Conservation (phyloP, 2,888 invertebrate species). For the Archaeoteleia sp. region DNA sequence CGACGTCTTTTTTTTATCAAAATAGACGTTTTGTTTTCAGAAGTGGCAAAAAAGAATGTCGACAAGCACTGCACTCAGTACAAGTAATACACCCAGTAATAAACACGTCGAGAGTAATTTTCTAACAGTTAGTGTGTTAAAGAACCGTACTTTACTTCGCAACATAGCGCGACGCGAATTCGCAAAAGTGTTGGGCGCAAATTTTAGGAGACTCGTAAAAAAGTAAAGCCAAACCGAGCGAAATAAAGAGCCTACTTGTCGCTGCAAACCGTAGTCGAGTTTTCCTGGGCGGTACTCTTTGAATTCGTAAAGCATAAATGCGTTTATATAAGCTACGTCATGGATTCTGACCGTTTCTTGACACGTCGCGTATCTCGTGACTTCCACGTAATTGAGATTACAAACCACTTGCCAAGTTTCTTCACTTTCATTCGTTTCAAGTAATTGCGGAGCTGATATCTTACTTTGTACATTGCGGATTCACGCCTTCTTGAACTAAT, state of each 20-base stretch:
- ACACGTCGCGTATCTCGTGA: not conserved
- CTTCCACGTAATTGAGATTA: slow-evolving; percentile 1
- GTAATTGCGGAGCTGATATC: too few relatives aligned
- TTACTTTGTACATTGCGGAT: too few relatives aligned
- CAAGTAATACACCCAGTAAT: slow-evolving; percentile 12
- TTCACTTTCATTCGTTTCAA: too few relatives aligned
- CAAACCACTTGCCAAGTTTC: not conserved
- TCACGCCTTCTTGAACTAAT: too few relatives aligned
- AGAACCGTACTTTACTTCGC: slow-evolving; percentile 12
- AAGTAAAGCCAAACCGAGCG: slow-evolving; percentile 17
- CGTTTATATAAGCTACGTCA: not conserved
- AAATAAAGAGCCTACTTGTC: slow-evolving; percentile 31
- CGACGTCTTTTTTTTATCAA: slow-evolving; percentile 4
- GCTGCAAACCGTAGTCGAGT: slow-evolving; percentile 14
- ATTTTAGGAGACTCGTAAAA: slow-evolving; percentile 17
- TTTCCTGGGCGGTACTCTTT: slow-evolving; percentile 5
- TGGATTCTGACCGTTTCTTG: slow-evolving; percentile 4
- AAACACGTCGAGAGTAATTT: slow-evolving; percentile 27
- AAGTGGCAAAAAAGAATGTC: slow-evolving; percentile 9
- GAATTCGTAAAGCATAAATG: slow-evolving; percentile 6
- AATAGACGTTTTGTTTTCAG: slow-evolving; percentile 18
- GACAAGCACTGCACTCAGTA: slow-evolving; percentile 6
- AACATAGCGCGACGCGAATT: slow-evolving; percentile 1
- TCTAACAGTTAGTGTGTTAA: slow-evolving; percentile 15
- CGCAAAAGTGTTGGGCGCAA: slow-evolving; percentile 23